Percentiles rank a stretch among this genome's conserved stretches.
phyloP scores from a whole-genome alignment of 2,888 invertebrate genomes.

The Pecten maximus region DNA sequence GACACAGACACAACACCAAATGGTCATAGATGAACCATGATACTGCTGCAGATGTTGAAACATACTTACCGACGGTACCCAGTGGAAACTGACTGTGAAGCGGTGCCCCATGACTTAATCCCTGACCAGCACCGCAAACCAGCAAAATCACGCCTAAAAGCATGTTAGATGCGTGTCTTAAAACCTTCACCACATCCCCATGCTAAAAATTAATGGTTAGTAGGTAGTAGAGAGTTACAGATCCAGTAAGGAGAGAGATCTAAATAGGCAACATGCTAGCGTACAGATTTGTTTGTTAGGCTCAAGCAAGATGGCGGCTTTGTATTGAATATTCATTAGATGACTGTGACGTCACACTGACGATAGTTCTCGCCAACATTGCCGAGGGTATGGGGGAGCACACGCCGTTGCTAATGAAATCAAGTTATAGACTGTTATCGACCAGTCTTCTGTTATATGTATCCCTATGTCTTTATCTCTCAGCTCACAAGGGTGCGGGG shows the following conservation, averaged over 20 bases:
- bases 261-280: not conserved
- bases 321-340: slow-evolving; percentile 55
- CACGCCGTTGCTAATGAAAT: slow-evolving; percentile 31
- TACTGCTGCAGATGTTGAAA: slow-evolving; percentile 21
- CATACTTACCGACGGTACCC: slow-evolving; percentile 53
- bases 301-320: slow-evolving; percentile 52
- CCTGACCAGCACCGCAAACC: slow-evolving; percentile 44
- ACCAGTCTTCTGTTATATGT: not conserved
- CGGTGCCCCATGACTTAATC: slow-evolving; percentile 48
- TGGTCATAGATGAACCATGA: not conserved
- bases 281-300: slow-evolving; percentile 27
- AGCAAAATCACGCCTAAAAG: slow-evolving; percentile 44
- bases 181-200: slow-evolving; percentile 29
- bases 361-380: slow-evolving; percentile 14
- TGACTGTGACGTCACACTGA: slow-evolving; percentile 54
- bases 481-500: not conserved
- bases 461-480: not conserved
- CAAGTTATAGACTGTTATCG: slow-evolving; percentile 8
- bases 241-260: not conserved
- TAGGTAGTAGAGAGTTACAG: not conserved
- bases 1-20: not conserved
- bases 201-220: not conserved
- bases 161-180: slow-evolving; percentile 28
- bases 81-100: slow-evolving; percentile 48
- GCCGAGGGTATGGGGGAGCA: not conserved